These are phyloP conservation scores for Tringa solitaria DNA, from an alignment of 2,113 vertebrate genomes.

Conservation along the genomic window DNA sequence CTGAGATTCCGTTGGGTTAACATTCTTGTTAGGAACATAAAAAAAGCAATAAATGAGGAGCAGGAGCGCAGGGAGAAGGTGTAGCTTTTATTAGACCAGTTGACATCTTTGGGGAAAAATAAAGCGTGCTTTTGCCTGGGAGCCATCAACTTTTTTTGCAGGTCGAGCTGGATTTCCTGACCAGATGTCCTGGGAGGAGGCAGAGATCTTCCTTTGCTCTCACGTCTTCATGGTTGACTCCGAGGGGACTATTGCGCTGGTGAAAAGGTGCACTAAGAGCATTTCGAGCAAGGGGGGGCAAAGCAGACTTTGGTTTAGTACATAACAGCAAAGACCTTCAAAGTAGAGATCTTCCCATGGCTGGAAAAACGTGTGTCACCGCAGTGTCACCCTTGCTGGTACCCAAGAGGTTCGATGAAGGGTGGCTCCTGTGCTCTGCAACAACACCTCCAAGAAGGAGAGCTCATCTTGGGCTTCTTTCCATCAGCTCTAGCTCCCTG, in stretches of 20 bases:
- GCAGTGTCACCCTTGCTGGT: neutral
- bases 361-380: neutral
- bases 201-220: neutral
- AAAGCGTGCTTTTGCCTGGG: neutral
- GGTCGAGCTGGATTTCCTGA: neutral
- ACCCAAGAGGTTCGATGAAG: accelerated
- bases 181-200: neutral
- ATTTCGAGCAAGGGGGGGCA: neutral
- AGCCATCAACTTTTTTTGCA: neutral
- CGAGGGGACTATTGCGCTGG: accelerated
- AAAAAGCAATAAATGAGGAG: neutral
- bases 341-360: neutral
- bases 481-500: neutral
- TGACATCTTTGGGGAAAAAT: neutral
- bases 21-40: neutral
- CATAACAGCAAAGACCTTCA: neutral
- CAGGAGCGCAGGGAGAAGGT: neutral
- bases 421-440: neutral
- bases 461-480: neutral
- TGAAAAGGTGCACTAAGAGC: neutral
- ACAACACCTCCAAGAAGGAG: accelerated
- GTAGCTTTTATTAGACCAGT: neutral
- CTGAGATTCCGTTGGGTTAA: neutral
- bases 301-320: neutral
- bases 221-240: neutral